These are phyloP conservation scores for Muntiacus reevesi DNA, from an alignment of 2,113 vertebrate species.

Conservation along the genomic window DNA sequence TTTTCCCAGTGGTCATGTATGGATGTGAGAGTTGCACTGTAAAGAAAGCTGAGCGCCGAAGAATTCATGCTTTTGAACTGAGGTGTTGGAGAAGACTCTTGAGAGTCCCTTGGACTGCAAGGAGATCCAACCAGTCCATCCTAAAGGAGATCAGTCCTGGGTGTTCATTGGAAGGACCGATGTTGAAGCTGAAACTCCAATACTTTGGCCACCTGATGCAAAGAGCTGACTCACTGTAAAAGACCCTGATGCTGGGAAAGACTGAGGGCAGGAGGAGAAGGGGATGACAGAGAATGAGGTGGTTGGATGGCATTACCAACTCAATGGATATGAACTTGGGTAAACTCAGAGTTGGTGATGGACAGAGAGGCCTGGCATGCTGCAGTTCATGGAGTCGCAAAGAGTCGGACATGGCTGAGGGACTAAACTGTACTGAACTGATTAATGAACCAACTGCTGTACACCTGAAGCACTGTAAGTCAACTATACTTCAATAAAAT, in stretches of 20 bases:
- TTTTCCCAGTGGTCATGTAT: background rate
- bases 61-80: no score
- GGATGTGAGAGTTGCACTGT: background rate
- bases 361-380: background rate
- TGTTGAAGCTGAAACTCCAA: no score
- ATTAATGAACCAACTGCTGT: background rate
- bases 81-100: no score
- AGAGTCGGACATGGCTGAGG: accelerated
- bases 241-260: background rate
- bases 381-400: background rate
- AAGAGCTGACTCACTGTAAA: no score
- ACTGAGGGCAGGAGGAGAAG: background rate
- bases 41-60: background rate
- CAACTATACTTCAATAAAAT: background rate
- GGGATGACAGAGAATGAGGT: background rate
- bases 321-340: background rate
- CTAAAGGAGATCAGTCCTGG: no score
- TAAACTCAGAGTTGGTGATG: background rate
- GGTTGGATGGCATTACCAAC: background rate
- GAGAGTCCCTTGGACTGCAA: no score
- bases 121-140: no score
- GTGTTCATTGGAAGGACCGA: no score
- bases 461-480: background rate
- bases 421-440: background rate
- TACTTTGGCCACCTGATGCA: no score